Conservation (phyloP, 2,797 vertebrate species). For the Trachurus trachurus region DNA sequence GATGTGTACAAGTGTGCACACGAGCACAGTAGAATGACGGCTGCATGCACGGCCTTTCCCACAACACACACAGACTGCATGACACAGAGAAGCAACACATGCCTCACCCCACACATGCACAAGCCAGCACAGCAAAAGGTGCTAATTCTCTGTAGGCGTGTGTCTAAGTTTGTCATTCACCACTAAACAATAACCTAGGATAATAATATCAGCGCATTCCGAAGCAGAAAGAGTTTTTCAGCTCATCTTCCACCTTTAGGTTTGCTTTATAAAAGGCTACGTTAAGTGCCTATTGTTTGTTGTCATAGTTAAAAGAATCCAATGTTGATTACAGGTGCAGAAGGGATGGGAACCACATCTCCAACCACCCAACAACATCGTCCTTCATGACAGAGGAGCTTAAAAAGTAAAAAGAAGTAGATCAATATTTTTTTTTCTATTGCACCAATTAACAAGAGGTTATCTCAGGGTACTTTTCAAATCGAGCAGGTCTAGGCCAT, state of each 20-base stretch:
- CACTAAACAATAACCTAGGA: neutral
- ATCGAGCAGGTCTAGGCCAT: too few relatives aligned
- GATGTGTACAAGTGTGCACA: slow-evolving; percentile 38
- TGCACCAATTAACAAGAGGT: too few relatives aligned
- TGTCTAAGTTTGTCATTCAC: too few relatives aligned
- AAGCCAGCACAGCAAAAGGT: slow-evolving; percentile 5
- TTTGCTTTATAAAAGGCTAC: neutral
- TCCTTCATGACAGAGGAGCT: neutral
- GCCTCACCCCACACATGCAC: slow-evolving; percentile 4
- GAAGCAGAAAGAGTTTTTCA: neutral
- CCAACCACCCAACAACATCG: too few relatives aligned
- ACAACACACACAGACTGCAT: slow-evolving; percentile 60
- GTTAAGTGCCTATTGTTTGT: neutral
- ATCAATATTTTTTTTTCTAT: too few relatives aligned
- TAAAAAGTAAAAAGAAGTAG: too few relatives aligned
- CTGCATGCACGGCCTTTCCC: slow-evolving; percentile 62
- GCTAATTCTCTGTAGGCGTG: neutral
- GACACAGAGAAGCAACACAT: slow-evolving; percentile 25
- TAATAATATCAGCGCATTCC: neutral
- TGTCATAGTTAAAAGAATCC: neutral
- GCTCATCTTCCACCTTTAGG: neutral
- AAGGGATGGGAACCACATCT: neutral
- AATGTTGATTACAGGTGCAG: neutral
- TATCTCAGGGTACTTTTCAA: too few relatives aligned
- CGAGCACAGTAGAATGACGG: slow-evolving; percentile 10